A percentile compares a stretch with the other conserved stretches of the same genome.
These are phyloP conservation scores for Daphoenositta chrysoptera DNA, from an alignment of 2,113 vertebrate species.

Conservation along the genomic window DNA sequence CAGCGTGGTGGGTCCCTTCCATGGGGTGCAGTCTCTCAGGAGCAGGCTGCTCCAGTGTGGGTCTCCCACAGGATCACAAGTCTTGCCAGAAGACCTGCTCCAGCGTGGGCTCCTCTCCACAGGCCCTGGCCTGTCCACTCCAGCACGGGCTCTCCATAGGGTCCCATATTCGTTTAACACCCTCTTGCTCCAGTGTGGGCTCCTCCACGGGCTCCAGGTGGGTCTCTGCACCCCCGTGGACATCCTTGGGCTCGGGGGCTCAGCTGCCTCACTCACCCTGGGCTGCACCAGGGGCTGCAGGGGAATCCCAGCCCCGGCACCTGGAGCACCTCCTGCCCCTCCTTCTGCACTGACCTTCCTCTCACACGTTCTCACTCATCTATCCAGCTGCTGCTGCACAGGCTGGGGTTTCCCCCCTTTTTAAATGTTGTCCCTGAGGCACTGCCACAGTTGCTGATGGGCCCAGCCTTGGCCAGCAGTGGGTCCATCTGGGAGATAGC, in stretches of 20 bases:
- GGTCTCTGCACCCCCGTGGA: neutral
- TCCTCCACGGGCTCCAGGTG: neutral
- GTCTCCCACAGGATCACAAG: neutral
- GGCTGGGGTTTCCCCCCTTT: too few species aligned
- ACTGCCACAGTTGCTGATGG: accelerated
- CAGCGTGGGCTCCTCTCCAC: neutral
- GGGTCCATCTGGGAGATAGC: neutral
- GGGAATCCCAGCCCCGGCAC: neutral
- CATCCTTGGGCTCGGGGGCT: neutral
- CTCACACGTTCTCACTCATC: too few species aligned
- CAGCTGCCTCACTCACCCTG: neutral
- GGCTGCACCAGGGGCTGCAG: neutral
- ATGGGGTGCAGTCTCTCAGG: neutral
- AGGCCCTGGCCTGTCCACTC: neutral
- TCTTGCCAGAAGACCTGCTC: neutral
- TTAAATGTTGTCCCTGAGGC: neutral
- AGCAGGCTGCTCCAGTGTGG: neutral
- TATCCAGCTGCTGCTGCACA: neutral
- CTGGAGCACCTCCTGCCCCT: neutral
- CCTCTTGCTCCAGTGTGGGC: accelerated
- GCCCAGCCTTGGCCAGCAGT: neutral
- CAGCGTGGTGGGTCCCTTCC: accelerated
- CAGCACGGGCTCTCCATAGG: accelerated
- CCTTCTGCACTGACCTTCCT: neutral
- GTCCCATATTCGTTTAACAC: accelerated